Percentiles rank a stretch among this genome's conserved stretches.
phyloP scores from a whole-genome alignment of 2,797 vertebrate genomes.

The Propithecus deckenii region DNA sequence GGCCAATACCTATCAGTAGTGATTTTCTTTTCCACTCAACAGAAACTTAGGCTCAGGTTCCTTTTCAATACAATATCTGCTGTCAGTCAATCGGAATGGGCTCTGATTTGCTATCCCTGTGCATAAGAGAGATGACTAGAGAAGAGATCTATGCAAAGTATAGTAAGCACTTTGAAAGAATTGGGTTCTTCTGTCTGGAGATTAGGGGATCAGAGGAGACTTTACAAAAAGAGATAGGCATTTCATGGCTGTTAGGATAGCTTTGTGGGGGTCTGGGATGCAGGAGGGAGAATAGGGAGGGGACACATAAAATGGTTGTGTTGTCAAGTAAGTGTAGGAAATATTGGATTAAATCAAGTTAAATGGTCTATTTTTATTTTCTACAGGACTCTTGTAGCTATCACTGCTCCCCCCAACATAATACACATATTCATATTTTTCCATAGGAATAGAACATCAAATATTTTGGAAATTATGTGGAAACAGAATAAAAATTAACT shows the following conservation, averaged over 20 bases:
- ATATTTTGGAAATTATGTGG: neutral
- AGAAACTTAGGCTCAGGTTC: neutral
- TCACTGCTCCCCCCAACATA: neutral
- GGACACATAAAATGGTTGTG: neutral
- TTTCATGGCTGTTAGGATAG: neutral
- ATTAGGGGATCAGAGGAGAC: neutral
- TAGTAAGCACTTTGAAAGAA: neutral
- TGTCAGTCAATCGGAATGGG: neutral
- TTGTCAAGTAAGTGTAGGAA: neutral
- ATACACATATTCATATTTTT: neutral
- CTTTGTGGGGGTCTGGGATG: neutral
- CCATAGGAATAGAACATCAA: neutral
- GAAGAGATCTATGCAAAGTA: neutral
- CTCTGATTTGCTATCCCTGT: neutral
- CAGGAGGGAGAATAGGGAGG: neutral
- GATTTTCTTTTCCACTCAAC: neutral
- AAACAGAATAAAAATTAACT: neutral
- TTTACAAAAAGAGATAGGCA: neutral
- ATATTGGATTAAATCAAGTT: neutral
- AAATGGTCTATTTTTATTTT: neutral
- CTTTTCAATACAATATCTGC: neutral
- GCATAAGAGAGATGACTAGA: neutral
- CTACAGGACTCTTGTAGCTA: neutral
- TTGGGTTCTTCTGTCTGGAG: neutral
- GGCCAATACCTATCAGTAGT: neutral